phyloP scores from a whole-genome alignment of 2,888 invertebrate species.

The Serrognathus titanus region DNA sequence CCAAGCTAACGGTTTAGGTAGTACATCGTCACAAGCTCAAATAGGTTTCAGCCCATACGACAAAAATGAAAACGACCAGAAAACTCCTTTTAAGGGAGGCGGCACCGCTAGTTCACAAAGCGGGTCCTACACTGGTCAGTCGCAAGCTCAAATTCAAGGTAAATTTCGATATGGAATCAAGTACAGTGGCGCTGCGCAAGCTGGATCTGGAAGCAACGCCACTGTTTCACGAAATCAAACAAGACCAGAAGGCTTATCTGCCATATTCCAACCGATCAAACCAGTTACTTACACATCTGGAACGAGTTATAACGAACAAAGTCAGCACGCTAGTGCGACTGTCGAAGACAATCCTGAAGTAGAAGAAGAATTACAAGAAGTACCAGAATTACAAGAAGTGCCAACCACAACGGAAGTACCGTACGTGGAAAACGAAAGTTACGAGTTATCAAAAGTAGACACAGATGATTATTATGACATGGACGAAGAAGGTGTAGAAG shows the following conservation, averaged over 20 bases:
- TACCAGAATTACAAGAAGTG: slow-evolving; percentile 1
- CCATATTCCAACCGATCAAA: slow-evolving; percentile 16
- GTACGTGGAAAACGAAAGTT: not conserved
- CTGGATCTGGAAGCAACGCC: slow-evolving; percentile 65
- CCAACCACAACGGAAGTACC: slow-evolving; percentile 3
- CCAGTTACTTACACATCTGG: slow-evolving; percentile 12
- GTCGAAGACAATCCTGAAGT: slow-evolving; percentile 42
- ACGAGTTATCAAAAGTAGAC: not conserved
- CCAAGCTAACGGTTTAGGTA: slow-evolving; percentile 79
- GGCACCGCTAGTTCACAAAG: slow-evolving; percentile 79
- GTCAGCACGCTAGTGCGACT: slow-evolving; percentile 33
- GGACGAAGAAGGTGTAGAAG: slow-evolving; percentile 52
- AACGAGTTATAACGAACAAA: slow-evolving; percentile 3
- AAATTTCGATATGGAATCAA: slow-evolving; percentile 63
- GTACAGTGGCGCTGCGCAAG: slow-evolving; percentile 71
- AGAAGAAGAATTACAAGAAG: slow-evolving; percentile 7
- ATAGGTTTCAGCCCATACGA: slow-evolving; percentile 78
- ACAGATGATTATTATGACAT: slow-evolving; percentile 49
- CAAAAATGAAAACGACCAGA: slow-evolving; percentile 56
- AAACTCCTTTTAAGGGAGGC: slow-evolving; percentile 66
- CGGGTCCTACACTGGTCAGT: slow-evolving; percentile 70
- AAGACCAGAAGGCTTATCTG: slow-evolving; percentile 21
- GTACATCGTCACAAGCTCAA: slow-evolving; percentile 84
- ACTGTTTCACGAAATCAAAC: slow-evolving; percentile 36
- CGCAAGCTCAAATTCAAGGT: slow-evolving; percentile 79